Base-by-base conservation (phyloP, 2,797 vertebrate species). In the Lagocephalus sceleratus region DNA sequence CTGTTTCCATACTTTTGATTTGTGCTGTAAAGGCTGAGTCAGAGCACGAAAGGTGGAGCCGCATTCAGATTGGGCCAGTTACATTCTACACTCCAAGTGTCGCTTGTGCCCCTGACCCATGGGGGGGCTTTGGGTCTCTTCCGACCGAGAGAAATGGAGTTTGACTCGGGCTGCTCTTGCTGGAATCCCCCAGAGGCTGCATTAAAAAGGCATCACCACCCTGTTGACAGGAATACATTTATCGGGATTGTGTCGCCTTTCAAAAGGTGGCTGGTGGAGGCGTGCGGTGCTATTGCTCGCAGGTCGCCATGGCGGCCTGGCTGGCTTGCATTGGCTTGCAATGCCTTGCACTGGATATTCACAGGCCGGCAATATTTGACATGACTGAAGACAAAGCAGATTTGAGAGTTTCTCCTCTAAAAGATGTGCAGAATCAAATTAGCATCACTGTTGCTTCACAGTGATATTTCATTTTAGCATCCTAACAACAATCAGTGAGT, bases 161-260 rank as follows among this genome's bases (percentile, higher is more conserved):
- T 89, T 88, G 89, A 90, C 89, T 89, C 67, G 1, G 63, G 62
- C 77, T 87, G 81, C 66, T 87, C 81, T 78, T 81, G 77, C 65
- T 54, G 22, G 66, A 80, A 85, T 79, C 86, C 89, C 85, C 85
- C 19, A 16, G 87, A 81, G 88, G 68, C 79, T 74, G 87, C 83
- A 89, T 90, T 90, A 89, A 91, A 90, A 86, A 88, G 82, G 81
- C 84, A 85, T 82, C 63, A 77, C 82, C 79, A 84, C 85, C 81
- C 86, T 89, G 88, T 90, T 91, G 89, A 90, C 88, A 90, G 84
- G 87, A 90, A 89, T 89, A 87, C 86, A 84, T 89, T 91, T 89
- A 90, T 91, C 59, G 84, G 84, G 86, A 91, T 91, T 79, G 82
- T 86, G 82, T 90, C 87, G 75, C 66, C 75, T 90, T 91, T 88